Evolutionary conservation across 2,113 vertebrate species (phyloP), one percentile per base, ranked within the genome.

Genomic region (Octodon degus): DNA sequence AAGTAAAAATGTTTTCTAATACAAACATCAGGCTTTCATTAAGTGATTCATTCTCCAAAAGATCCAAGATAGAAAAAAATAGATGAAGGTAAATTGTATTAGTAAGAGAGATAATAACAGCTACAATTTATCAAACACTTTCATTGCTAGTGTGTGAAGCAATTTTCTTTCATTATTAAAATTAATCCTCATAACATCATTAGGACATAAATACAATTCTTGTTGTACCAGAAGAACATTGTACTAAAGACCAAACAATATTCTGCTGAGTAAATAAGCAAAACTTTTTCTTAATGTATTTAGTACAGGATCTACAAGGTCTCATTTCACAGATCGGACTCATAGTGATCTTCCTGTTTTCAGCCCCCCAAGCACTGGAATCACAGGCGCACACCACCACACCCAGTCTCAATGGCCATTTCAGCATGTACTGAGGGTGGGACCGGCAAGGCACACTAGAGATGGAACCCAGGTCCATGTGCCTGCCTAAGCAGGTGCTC

Each of bases 161-260:
- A 94, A 85, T 95, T 95, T 97, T 96, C 68, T 94, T 93, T 95
- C 58, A 62, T 97, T 96, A 88, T 67, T 97, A 94, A 95, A 97
- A 95, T 97, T 92, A 95, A 96, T 96, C 76, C 62, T 96, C 37
- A 94, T 80, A 96, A 93, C 43, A 84, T 94, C 67, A 91, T 91
- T 96, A 94, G 94, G 67, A 90, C 65, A 94, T 76, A 6, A 92
- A n/a, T 86, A 87, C 68, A 93, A 93, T 89, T 91, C 68, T 94
- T 47, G 67, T 7, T 93, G 22, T 81, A 68, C 22, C 43, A 93
- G 40, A 91, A 90, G 25, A 32, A 83, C 87, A 34, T 81, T 34
- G 40, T 86, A 91, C 32, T 86, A 80, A 94, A 81, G 40, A 94
- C 62, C 60, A 89, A 95, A n/a, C 58, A 53, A 87, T 96, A 94